Evolutionary conservation across 2,797 vertebrate genomes (phyloP), one percentile per base, ranked within the genome.

Genomic region (Enteromius unitaeniatus): DNA sequence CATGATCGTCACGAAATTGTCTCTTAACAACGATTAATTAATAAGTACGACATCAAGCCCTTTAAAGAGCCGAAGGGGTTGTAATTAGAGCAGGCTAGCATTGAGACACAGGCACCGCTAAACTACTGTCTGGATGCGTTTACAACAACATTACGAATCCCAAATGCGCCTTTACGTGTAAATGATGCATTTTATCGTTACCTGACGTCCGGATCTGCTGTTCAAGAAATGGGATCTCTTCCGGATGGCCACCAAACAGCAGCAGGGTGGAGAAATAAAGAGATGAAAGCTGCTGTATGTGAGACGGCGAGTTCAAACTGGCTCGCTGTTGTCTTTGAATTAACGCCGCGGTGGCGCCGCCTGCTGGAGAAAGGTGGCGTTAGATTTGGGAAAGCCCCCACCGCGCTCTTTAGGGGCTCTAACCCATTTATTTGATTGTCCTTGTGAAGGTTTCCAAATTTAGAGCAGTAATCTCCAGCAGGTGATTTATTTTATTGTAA

Each of bases 181-280:
- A 76, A 14, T 31, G 1, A 31, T 15, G 42, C 0, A 11, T 82
- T 83, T 49, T 40, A 67, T 60, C 51, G 49, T 73, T 79, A 88
- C 89, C 88, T 85, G 37, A 28, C 77, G 34, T 55, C 81, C 72
- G 15, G 78, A 82, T 74, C 67, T 72, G 76, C 21, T 40, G 72
- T 45, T 82, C 11, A 37, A 78, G 69, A 82, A 85, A 82, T 23
- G 3, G 64, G 78, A 82, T 78, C 83, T 78, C 81, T 83, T 88
- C 86, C 87, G 80, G 89, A 82, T 87, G 79, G 37, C 68, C 19
- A 84, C 23, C 55, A 83, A 87, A 83, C 62, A 81, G 68, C 82
- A 84, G 62, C 65, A 69, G 69, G 83, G 72, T 70, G 51, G 45
- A 73, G 45, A 68, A 26, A 82, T 40, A 45, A 79, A 49, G 73